Evolutionary conservation across 2,113 vertebrate genomes (phyloP), one percentile per base, ranked within the genome.

Genomic region (Scolopax mira): DNA sequence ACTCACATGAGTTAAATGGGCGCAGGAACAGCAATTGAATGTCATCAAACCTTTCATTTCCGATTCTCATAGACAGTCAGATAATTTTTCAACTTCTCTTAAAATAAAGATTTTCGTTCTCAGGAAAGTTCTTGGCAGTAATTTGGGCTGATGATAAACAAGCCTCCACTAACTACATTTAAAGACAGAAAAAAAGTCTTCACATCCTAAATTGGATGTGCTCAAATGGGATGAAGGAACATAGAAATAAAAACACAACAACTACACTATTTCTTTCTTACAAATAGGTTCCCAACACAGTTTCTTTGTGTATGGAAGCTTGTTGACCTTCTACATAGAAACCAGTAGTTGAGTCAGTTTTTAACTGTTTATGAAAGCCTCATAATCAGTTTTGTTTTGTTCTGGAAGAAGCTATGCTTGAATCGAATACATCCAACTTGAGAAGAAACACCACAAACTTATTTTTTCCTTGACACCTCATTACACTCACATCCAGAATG

Each of bases 391-490:
- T 90, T 92, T 95, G 64, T 60, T 88, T 81, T 25, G 33, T 90
- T 85, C 10, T 71, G 33, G 92, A 79, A 89, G 60, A 61, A 62
- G 75, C 8, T 93, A 41, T 90, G 83, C 44, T 93, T 70, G 79
- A 84, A 74, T 42, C 41, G 28, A 97, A 93, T 78, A 83, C 27
- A 91, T 78, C 18, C 82, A 90, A 65, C 82, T 92, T 95, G 69
- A 95, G 93, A 93, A 97, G 67, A 95, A 97, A 86, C 54, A 74
- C 62, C 19, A 80, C 83, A 97, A 96, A 96, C 82, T 71, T 85
- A 84, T 83, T 94, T 87, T 96, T 91, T 77, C 41, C 62, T 92
- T 94, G 37, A 70, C 79, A 83, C 51, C 37, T 95, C 79, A 93
- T 91, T 97, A 90, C 78, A 77, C 39, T 88, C 75, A 74, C 25